Base-by-base conservation (phyloP, 2,797 vertebrate genomes). In the Sebastes ruberrimus region DNA sequence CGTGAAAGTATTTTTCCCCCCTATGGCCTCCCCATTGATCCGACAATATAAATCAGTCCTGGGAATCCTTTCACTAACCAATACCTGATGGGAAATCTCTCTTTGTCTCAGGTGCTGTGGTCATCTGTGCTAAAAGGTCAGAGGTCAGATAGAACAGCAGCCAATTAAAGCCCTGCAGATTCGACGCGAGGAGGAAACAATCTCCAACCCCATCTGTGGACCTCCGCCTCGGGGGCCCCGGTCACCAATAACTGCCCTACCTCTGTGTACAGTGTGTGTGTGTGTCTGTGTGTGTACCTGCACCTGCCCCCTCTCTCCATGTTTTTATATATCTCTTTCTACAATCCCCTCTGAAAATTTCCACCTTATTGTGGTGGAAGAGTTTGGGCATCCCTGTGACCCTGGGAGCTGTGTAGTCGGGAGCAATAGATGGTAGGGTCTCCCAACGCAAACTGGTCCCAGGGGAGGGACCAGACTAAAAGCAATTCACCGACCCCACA, bases 161-260 rank as follows among this genome's bases (percentile, higher is more conserved):
- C 92, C 92, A 93, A 94, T 94, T 94, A 93, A 88, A 93, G 84
- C 67, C 64, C 88, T 60, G 78, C 53, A 84, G 84, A 83, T 83
- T 82, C 57, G 62, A 86, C 69, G 59, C 59, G 4, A 61, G 65
- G 67, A 89, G 78, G 86, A 89, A 93, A 86, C 88, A 89, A 92
- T 90, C 89, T 90, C 83, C 55, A 57, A 72, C 42, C 80, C 83
- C 91, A 92, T 90, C 92, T 93, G 93, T 73, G 89, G 85, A 87
- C 82, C 79, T 65, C 33, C 22, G 78, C 88, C 88, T 86, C 71
- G 1, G 62, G 62, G 89, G 90, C 78, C 60, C 57, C 7, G 32
- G 65, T 52, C 42, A 22, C 76, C 84, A 73, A 76, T 83, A 89
- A 72, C 82, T 38, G 69, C 64, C 74, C 62, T 55, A 27, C 62